phyloP scores from a whole-genome alignment of 2,113 vertebrate species.

The Coturnix japonica region DNA sequence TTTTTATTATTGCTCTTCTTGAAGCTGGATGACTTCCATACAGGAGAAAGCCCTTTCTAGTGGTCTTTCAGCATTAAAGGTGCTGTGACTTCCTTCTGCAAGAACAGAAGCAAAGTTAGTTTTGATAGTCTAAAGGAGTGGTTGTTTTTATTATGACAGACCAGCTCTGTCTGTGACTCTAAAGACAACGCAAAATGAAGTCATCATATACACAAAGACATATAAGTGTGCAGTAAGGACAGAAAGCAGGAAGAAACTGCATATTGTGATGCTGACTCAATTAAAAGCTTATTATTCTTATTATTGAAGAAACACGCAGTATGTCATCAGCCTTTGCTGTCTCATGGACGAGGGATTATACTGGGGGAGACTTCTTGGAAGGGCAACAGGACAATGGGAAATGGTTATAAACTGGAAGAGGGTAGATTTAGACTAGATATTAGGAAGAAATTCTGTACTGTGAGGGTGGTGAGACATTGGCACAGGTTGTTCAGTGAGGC shows the following conservation, averaged over 20 bases:
- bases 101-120: neutral
- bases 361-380: too few relatives aligned
- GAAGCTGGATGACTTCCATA: neutral
- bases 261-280: neutral
- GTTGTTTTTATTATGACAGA: neutral
- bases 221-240: neutral
- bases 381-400: too few relatives aligned
- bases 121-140: neutral
- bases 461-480: too few relatives aligned
- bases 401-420: too few relatives aligned
- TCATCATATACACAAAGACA: neutral
- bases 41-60: neutral
- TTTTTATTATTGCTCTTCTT: neutral
- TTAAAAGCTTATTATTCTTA: fast-evolving
- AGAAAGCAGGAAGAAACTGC: neutral
- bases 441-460: too few relatives aligned
- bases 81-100: neutral
- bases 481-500: too few relatives aligned
- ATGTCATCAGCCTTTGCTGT: neutral
- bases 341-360: neutral
- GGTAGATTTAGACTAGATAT: too few relatives aligned
- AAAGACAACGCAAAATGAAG: neutral
- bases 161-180: neutral
- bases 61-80: neutral
- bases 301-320: neutral